phyloP scores from a whole-genome alignment of 1,140 invertebrate species.

The Aricia agestis region DNA sequence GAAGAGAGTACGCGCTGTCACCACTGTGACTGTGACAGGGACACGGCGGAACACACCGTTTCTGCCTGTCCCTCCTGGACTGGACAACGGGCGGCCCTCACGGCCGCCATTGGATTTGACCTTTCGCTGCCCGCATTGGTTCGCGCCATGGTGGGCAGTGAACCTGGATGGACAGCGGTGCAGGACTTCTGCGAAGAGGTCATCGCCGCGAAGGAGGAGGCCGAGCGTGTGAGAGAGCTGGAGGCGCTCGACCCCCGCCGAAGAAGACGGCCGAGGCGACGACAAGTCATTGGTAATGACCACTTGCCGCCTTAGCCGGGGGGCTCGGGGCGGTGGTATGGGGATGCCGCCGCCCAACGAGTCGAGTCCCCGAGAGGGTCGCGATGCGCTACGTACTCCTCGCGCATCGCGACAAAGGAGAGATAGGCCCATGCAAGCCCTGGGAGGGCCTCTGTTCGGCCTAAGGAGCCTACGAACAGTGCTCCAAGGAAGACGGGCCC shows the following conservation, averaged over 20 bases:
- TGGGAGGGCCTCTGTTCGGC: neutral
- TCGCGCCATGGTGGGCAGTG: conserved; percentile 16
- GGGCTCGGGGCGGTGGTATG: neutral
- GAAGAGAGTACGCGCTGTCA: too few species aligned
- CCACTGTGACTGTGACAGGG: too few species aligned
- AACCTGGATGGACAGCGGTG: conserved; percentile 10
- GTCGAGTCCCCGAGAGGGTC: neutral
- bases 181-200: neutral
- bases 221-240: conserved; percentile 6
- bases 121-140: conserved; percentile 22
- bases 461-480: too few species aligned
- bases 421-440: neutral
- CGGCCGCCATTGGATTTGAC: conserved; percentile 19
- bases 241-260: conserved; percentile 13
- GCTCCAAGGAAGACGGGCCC: too few species aligned
- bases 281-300: neutral
- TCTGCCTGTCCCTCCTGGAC: too few species aligned
- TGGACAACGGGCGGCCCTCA: too few species aligned
- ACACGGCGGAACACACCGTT: too few species aligned
- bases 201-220: conserved; percentile 10
- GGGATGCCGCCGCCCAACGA: neutral
- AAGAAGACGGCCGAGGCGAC: neutral
- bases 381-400: neutral
- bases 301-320: neutral
- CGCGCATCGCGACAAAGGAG: neutral